phyloP scores from a whole-genome alignment of 1,140 invertebrate species.

The Sesamia nonagrioides region DNA sequence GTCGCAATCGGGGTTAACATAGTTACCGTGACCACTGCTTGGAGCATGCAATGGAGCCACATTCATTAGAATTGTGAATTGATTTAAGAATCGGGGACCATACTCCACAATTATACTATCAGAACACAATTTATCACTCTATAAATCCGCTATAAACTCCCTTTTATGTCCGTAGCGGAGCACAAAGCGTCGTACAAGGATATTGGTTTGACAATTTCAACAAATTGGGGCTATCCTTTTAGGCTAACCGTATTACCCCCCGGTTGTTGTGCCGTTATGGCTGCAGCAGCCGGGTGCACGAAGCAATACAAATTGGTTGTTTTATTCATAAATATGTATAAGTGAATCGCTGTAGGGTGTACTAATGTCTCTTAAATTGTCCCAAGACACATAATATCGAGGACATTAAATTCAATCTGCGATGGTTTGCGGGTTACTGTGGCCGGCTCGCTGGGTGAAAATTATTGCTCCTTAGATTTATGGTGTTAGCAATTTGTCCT shows the following conservation, averaged over 20 bases:
- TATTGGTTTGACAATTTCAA: constrained; percentile 57
- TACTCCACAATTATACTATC: constrained; percentile 43
- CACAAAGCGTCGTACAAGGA: constrained; percentile 37
- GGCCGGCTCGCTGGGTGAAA: constrained; percentile 58
- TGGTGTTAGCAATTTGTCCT: constrained; percentile 65
- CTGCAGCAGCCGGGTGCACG: constrained; percentile 47
- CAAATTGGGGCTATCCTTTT: constrained; percentile 64
- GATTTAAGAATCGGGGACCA: constrained; percentile 10
- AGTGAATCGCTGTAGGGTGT: constrained; percentile 63
- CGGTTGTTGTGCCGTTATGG: constrained; percentile 52
- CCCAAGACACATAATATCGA: constrained; percentile 61
- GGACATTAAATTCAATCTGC: constrained; percentile 65
- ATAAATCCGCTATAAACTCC: constrained; percentile 50
- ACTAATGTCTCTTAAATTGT: constrained; percentile 74
- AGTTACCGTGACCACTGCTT: not conserved
- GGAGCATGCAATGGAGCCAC: not conserved
- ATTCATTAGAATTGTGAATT: constrained; percentile 30
- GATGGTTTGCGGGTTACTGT: constrained; percentile 51
- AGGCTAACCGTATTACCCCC: constrained; percentile 47
- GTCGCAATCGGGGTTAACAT: not conserved
- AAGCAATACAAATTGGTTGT: constrained; percentile 67
- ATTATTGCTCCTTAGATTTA: constrained; percentile 68
- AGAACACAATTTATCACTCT: constrained; percentile 44
- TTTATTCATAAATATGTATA: constrained; percentile 76
- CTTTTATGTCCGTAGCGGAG: constrained; percentile 16